These are phyloP conservation scores for Brachionichthys hirsutus DNA, from an alignment of 2,113 vertebrate species.

Conservation along the genomic window DNA sequence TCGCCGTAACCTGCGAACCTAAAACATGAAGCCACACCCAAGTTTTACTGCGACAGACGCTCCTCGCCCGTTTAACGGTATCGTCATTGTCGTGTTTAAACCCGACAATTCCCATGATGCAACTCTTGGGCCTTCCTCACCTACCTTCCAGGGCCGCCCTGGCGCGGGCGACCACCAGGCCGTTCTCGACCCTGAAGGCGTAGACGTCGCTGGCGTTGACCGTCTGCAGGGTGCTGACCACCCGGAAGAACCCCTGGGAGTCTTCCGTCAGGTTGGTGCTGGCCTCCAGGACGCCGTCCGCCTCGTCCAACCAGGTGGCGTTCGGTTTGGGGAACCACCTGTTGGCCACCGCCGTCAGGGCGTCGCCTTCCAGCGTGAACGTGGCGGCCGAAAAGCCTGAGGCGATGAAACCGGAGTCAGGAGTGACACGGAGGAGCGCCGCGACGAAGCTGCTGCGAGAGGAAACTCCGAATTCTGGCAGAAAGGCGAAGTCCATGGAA, in stretches of 20 bases:
- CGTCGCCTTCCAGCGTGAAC: not conserved
- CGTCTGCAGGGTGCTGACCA: conserved; percentile 18
- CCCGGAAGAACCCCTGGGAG: conserved; percentile 10
- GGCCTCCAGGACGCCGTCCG: conserved; percentile 1
- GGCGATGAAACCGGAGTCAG: not conserved
- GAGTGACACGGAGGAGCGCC: too few relatives aligned
- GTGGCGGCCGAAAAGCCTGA: conserved; percentile 54
- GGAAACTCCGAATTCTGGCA: too few relatives aligned
- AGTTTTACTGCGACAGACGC: too few relatives aligned
- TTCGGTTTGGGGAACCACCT: conserved; percentile 56
- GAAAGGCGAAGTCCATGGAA: too few relatives aligned
- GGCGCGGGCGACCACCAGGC: conserved; percentile 24
- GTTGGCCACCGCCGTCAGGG: conserved; percentile 28
- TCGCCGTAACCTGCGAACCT: conserved; percentile 22
- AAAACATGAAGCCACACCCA: conserved; percentile 6
- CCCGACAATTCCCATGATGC: not conserved
- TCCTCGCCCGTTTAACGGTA: too few relatives aligned
- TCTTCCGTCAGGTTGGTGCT: not conserved
- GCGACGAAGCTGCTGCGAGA: too few relatives aligned
- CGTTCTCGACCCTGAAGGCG: conserved; percentile 44
- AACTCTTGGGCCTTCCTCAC: too few relatives aligned
- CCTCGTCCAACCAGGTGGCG: conserved; percentile 31
- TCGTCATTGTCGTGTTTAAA: too few relatives aligned
- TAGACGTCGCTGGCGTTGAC: conserved; percentile 13
- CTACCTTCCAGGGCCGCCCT: conserved; percentile 43